Base-by-base conservation (phyloP, 2,888 invertebrate species). In the Nomada goodeniana region DNA sequence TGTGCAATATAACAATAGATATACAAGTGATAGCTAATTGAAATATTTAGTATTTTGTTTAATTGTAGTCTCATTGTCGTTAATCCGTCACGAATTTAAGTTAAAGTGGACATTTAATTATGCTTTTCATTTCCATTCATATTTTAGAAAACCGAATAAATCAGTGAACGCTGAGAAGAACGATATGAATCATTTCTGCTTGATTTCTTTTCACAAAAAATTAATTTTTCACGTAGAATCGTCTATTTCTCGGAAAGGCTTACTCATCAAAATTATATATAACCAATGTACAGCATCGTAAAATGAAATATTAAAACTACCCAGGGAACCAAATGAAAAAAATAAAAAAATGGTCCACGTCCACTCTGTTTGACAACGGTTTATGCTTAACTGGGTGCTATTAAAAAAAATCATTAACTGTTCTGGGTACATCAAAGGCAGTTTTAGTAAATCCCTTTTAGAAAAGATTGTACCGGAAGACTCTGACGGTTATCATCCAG, bases 21-120 rank as follows among this genome's bases (percentile, higher is more conserved):
- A 69, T 42, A 64, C 42, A 79, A 53, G 23, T 20, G 23, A 18
- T 53, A 18, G 52, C 9, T n/a, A 53, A 53, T 53, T 36, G 7
- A 53, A 15, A 53, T n/a, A 53, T 15, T 18, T 18, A 15, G n/a
- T 10, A 55, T 55, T 23, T 23, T 23, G 23, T 55, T 10, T 10
- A 55, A 23, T n/a, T 13, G n/a, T 15, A 15, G 52, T 1, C n/a
- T 52, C 52, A n/a, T 15, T 65, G 36, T 36, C 7, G 36, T 36
- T 36, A 36, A 7, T 9, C 7, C 36, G 7, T 36, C 36, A 36
- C 0, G 36, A 36, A 36, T 36, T 36, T 36, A 36, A 36, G 36
- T 36, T 36, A 36, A 36, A 36, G 0, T 36, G 36, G 7, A 36
- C 1, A 5, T 36, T 36, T 36, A 36, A 1, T 36, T 36, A 36